These are phyloP conservation scores for Euthynnus affinis DNA, from an alignment of 2,797 vertebrate genomes.

Conservation along the genomic window DNA sequence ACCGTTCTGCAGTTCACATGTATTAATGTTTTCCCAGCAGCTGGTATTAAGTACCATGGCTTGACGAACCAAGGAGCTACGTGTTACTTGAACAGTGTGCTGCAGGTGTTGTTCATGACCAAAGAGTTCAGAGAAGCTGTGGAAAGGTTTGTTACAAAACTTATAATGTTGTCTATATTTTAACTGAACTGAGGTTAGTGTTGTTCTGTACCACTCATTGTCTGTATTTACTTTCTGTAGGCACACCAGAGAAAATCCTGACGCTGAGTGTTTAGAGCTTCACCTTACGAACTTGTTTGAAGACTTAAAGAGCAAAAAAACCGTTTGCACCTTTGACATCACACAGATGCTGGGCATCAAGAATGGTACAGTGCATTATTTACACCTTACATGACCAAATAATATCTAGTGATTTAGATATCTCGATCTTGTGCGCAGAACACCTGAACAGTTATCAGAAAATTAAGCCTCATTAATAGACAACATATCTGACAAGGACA, in stretches of 20 bases:
- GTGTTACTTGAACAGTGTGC: constrained; percentile 82
- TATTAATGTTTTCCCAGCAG: background rate
- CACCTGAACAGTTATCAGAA: too few species aligned
- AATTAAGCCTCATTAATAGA: too few species aligned
- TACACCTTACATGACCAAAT: too few species aligned
- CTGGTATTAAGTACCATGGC: constrained; percentile 50
- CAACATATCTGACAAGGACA: too few species aligned
- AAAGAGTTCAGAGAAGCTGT: constrained; percentile 72
- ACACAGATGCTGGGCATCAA: constrained; percentile 65
- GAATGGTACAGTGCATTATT: constrained; percentile 48
- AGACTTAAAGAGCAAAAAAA: constrained; percentile 46
- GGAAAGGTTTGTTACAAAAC: constrained; percentile 55
- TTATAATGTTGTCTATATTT: too few species aligned
- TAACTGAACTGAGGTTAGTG: too few species aligned
- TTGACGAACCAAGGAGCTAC: constrained; percentile 79
- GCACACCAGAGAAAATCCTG: accelerated
- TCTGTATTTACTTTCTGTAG: background rate
- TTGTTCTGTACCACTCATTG: background rate
- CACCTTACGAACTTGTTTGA: constrained; percentile 66
- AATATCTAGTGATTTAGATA: too few species aligned
- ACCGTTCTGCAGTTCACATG: background rate
- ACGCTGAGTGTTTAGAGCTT: background rate
- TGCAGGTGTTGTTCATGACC: constrained; percentile 83
- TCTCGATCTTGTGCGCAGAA: too few species aligned
- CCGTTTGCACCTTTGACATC: constrained; percentile 35